Conservation (phyloP, 1,140 invertebrate species). For the Macrostomum lignano region DNA sequence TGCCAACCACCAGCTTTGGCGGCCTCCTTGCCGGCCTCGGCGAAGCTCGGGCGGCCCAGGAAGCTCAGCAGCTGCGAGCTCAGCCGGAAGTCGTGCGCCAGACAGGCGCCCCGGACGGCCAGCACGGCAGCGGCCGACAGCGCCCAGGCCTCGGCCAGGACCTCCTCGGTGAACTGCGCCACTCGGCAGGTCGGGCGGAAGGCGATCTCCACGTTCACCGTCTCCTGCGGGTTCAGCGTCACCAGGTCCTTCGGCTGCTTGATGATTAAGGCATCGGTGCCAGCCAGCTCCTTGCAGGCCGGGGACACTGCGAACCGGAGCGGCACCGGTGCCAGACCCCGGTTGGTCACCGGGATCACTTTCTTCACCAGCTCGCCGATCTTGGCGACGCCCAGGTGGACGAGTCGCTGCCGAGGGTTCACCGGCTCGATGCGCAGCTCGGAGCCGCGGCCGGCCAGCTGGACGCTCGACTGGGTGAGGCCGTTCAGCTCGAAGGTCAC, state of each 20-base stretch:
- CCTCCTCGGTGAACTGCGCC: slow-evolving; percentile 22
- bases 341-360: slow-evolving; percentile 20
- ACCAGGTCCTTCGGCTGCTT: neutral
- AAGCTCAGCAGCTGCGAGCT: slow-evolving; percentile 17
- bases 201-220: slow-evolving; percentile 12
- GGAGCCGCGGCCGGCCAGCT: slow-evolving; percentile 17
- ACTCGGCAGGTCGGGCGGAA: slow-evolving; percentile 17
- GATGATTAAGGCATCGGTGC: slow-evolving; percentile 11
- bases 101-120: slow-evolving; percentile 19
- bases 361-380: slow-evolving; percentile 17
- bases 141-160: slow-evolving; percentile 7
- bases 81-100: slow-evolving; percentile 23
- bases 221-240: neutral
- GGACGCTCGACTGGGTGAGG: slow-evolving; percentile 16
- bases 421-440: slow-evolving; percentile 26
- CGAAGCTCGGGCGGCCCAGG: too few species aligned
- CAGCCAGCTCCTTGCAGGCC: slow-evolving; percentile 12
- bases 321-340: slow-evolving; percentile 20
- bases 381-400: slow-evolving; percentile 18
- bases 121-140: slow-evolving; percentile 15
- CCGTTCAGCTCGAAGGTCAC: slow-evolving; percentile 27
- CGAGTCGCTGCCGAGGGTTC: slow-evolving; percentile 17
- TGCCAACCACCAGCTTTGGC: too few species aligned
- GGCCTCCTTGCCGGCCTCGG: too few species aligned
- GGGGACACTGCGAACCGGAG: slow-evolving; percentile 18